Evolutionary conservation across 1,140 invertebrate genomes (phyloP), one percentile per base, ranked within the genome.

Genomic region (Metaphire vulgaris): DNA sequence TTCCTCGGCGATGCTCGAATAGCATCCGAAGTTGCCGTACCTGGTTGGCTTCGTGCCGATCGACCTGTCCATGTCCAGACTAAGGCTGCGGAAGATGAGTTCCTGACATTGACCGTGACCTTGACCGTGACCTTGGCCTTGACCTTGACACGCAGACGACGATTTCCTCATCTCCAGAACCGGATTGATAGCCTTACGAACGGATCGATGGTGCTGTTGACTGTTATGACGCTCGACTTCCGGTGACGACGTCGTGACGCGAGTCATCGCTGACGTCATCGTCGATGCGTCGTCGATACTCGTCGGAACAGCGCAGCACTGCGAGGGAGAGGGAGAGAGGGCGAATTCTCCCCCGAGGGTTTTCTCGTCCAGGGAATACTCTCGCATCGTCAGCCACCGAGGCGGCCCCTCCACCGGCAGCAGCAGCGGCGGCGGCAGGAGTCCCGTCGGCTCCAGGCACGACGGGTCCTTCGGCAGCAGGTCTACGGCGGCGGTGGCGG

Each of bases 301-400:
- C n/a, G n/a, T n/a, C n/a, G n/a, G n/a, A n/a, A n/a, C n/a, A n/a
- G n/a, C n/a, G n/a, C n/a, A n/a, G n/a, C n/a, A n/a, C 41, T 56
- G 41, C 6, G 6, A 56, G 6, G 41, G 41, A 6, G 6, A 6
- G 6, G 41, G 21, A 56, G 41, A 56, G 21, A 6, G 6, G 41
- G 85, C 85, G 65, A 78, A 80, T 29, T 78, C 78, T 15, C 89
- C 82, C 56, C 85, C 85, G 80, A 89, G 88, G 1, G 88, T 87
- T 80, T 88, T 88, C 79, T 89, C 87, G 80, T 89, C 89, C 69
- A 89, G 88, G 77, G 87, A 88, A 81, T 88, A 89, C 80, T 89
- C 89, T 78, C 89, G 78, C 32, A 28, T 34, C 33, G 41, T 34
- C 28, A 73, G 33, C 26, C n/a, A 29, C 41, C 32, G 72, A 28